Base-by-base conservation (phyloP, 1,140 invertebrate species). In the Drosophila eugracilis region DNA sequence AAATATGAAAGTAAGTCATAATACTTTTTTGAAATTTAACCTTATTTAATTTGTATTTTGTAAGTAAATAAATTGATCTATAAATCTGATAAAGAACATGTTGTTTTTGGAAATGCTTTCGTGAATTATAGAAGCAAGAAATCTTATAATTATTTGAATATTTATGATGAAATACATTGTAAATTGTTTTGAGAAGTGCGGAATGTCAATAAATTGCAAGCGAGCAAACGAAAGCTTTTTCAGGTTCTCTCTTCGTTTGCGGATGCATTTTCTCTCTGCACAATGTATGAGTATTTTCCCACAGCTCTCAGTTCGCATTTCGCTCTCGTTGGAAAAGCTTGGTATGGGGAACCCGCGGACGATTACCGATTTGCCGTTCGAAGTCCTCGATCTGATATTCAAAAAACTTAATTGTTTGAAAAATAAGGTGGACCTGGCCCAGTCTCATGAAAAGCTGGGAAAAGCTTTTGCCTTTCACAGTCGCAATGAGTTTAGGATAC, bases 371-470 rank as follows among this genome's bases (percentile, higher is more conserved):
- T 26, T 66, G 3, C 57, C 57, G 1, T 5, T 66, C 5, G 42
- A 65, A 34, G 7, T 65, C 10, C 57, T 62, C 12, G 42, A 66
- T 37, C 24, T 48, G 17, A 47, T 65, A 36, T 65, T 60, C 17
- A 17, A 37, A 1, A 5, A 24, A 1, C 5, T 60, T 10, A 28
- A 0, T n/a, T 42, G 22, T 4, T 6, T 3, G 6, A 5, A 0
- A 1, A 2, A 0, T 1, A 47, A 65, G 17, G 1, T 37, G 1
- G 1, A 15, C 0, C 19, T 65, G 17, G 30, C 30, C 4, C 14
- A 37, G 17, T 3, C 1, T 0, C 10, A 22, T 21, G 15, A n/a
- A 28, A 5, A 9, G 9, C 41, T 65, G 9, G 17, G 6, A 3
- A 3, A 60, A 17, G 60, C 17, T 7, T 65, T 59, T 7, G 17